Conservation (phyloP, 2,113 vertebrate genomes). For the Paratilapia polleni region DNA sequence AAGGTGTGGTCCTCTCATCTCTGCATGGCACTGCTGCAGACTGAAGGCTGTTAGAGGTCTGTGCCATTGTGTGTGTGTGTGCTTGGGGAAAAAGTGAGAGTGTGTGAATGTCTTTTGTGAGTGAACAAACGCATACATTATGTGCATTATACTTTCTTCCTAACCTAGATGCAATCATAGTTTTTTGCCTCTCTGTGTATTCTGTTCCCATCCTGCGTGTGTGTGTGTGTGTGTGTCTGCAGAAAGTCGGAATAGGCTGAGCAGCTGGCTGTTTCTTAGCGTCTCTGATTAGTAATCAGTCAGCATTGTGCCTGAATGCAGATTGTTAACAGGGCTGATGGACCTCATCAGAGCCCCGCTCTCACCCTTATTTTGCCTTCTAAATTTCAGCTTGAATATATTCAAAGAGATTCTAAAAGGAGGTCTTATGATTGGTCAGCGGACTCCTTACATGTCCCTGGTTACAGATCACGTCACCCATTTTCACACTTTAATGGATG, state of each 20-base stretch:
- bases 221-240: slow-evolving; percentile 25
- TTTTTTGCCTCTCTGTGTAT: slow-evolving; percentile 31
- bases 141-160: slow-evolving; percentile 42
- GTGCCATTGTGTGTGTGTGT: slow-evolving; percentile 4
- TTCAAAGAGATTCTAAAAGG: slow-evolving; percentile 40
- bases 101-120: slow-evolving; percentile 14
- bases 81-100: slow-evolving; percentile 10
- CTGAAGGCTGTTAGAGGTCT: slow-evolving; percentile 60
- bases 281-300: slow-evolving; percentile 78
- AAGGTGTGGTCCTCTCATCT: slow-evolving; percentile 68
- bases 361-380: slow-evolving; percentile 41
- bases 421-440: slow-evolving; percentile 34
- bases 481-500: not conserved
- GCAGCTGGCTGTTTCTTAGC: slow-evolving; percentile 60
- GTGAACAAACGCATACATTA: slow-evolving; percentile 43
- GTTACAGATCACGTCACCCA: not conserved
- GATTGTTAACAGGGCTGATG: slow-evolving; percentile 68
- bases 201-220: slow-evolving; percentile 12
- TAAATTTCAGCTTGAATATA: slow-evolving; percentile 20
- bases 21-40: slow-evolving; percentile 63
- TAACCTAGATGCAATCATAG: slow-evolving; percentile 61
- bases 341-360: slow-evolving; percentile 69
- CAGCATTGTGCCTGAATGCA: slow-evolving; percentile 74
- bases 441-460: not conserved
- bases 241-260: slow-evolving; percentile 41